Evolutionary conservation across 2,113 vertebrate genomes (phyloP).

Genomic region (Psittacus erithacus): DNA sequence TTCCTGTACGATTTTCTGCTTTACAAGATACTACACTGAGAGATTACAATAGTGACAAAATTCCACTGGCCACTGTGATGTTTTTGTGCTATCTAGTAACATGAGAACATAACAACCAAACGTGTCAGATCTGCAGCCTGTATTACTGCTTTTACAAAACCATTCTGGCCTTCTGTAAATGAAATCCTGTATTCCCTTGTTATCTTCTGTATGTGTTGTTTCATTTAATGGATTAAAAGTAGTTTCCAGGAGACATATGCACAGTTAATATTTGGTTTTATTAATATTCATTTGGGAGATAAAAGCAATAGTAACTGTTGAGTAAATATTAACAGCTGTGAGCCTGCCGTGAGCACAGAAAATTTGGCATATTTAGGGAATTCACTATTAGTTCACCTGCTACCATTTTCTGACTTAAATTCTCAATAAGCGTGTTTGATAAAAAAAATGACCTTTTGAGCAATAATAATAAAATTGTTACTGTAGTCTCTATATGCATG

Average conservation of each 20-base stretch:
- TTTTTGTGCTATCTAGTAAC: neutral
- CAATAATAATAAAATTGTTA: conserved; percentile 32
- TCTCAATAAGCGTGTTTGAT: conserved; percentile 25
- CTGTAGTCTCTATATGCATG: neutral
- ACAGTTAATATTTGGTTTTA: conserved; percentile 6
- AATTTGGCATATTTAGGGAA: conserved; percentile 27
- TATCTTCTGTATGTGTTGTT: neutral
- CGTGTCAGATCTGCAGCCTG: neutral
- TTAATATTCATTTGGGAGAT: conserved; percentile 40
- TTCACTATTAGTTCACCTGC: conserved; percentile 47
- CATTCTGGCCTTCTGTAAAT: neutral
- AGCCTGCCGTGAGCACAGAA: conserved; percentile 25
- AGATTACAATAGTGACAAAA: neutral
- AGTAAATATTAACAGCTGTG: conserved; percentile 65
- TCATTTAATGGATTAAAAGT: neutral
- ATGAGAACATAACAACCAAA: neutral
- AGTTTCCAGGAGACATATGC: neutral
- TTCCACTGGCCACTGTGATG: neutral
- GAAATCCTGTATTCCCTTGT: neutral
- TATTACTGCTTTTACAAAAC: neutral
- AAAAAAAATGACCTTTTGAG: conserved; percentile 25
- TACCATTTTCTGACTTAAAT: conserved; percentile 39
- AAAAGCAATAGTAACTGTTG: conserved; percentile 55
- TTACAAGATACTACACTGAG: neutral
- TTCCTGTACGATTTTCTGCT: neutral